Conservation (phyloP, 2,113 vertebrate genomes). For the Ammodytes dubius region DNA sequence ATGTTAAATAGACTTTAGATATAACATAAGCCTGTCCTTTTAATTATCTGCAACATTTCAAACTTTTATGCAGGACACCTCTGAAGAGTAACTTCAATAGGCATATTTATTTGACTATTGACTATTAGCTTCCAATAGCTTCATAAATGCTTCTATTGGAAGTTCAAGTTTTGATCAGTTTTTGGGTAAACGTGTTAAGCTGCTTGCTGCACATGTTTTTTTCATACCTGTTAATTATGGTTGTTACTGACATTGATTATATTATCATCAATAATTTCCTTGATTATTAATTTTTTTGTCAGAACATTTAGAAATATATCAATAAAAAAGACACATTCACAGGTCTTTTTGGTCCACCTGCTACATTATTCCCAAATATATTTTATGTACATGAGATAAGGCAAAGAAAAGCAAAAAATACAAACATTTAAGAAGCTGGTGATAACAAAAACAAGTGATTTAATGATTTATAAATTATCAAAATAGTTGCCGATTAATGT, state of each 20-base stretch:
- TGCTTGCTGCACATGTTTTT: not conserved
- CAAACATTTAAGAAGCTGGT: not conserved
- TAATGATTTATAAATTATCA: not conserved
- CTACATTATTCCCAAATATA: not conserved
- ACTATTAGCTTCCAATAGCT: no score
- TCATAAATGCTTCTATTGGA: no score
- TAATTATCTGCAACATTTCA: not conserved
- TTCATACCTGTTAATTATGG: not conserved
- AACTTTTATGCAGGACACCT: not conserved
- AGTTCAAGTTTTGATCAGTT: not conserved
- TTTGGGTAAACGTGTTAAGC: no score
- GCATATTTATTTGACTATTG: no score
- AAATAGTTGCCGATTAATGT: not conserved
- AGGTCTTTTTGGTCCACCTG: not conserved
- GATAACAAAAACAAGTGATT: not conserved
- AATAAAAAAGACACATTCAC: not conserved
- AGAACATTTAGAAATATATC: not conserved
- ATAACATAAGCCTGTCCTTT: not conserved
- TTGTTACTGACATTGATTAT: not conserved
- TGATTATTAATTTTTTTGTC: not conserved
- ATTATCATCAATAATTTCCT: not conserved
- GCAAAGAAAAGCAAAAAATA: not conserved
- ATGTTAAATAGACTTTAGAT: slow-evolving; percentile 2
- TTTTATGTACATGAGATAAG: not conserved
- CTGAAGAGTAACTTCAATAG: not conserved